Conservation (phyloP, 2,888 invertebrate genomes). For the Nephrotoma guestfalica region DNA sequence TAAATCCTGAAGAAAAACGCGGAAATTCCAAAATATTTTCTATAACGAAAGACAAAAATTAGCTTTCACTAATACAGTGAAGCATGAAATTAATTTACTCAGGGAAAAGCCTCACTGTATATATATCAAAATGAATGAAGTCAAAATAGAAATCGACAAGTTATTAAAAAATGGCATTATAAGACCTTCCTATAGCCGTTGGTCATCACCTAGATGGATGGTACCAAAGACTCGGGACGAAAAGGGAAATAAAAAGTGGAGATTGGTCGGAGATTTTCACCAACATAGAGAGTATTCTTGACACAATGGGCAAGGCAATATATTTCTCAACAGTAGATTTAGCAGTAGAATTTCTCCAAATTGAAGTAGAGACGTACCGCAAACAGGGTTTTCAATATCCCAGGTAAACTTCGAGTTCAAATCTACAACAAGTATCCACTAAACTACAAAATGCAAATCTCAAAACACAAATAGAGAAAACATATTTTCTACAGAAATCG, state of each 20-base stretch:
- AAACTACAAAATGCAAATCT: neutral
- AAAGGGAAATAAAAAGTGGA: neutral
- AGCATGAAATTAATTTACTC: neutral
- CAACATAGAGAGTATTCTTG: neutral
- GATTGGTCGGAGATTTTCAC: neutral
- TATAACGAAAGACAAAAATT: neutral
- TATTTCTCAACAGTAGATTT: neutral
- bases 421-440: neutral
- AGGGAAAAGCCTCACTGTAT: conserved; percentile 12
- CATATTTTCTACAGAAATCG: neutral
- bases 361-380: neutral
- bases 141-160: conserved; percentile 11
- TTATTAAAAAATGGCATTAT: neutral
- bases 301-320: neutral
- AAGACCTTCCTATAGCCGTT: neutral
- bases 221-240: neutral
- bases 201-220: neutral
- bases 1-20: neutral
- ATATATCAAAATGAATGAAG: conserved; percentile 18
- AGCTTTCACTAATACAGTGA: neutral
- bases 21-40: neutral
- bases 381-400: too few species aligned
- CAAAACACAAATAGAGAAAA: neutral
- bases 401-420: too few species aligned
- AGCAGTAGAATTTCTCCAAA: neutral